Evolutionary conservation across 2,113 vertebrate species (phyloP).

Genomic region (Pachyramphus minor): DNA sequence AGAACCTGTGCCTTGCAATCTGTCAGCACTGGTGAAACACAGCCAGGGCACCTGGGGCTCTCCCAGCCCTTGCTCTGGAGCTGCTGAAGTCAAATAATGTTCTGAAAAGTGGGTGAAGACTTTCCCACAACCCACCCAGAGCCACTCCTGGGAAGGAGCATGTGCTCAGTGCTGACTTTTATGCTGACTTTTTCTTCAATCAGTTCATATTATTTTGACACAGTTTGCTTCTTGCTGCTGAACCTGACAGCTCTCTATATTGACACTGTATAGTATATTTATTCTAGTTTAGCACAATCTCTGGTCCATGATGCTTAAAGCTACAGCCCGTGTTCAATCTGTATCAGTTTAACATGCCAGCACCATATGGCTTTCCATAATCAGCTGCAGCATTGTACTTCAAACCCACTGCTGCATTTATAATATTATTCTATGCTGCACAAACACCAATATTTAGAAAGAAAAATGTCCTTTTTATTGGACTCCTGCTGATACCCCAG

Average conservation of each 20-base stretch:
- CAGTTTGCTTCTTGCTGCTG: background rate
- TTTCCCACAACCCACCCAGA: fast-evolving
- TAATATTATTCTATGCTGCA: constrained; percentile 39
- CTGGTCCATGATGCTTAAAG: constrained; percentile 3
- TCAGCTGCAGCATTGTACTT: constrained; percentile 57
- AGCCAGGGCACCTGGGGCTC: background rate
- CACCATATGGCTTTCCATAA: constrained; percentile 55
- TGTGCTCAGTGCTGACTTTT: background rate
- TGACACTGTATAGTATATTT: constrained; percentile 7
- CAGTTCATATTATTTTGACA: background rate
- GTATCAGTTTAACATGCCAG: constrained; percentile 51
- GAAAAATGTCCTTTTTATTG: constrained; percentile 67
- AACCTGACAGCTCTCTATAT: background rate
- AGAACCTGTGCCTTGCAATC: background rate
- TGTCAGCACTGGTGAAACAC: background rate
- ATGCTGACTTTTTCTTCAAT: background rate
- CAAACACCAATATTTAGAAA: constrained; percentile 57
- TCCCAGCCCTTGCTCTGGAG: background rate
- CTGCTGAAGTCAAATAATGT: background rate
- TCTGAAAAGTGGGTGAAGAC: background rate
- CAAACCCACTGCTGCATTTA: constrained; percentile 58
- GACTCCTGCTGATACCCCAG: constrained; percentile 63
- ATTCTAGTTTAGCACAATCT: background rate
- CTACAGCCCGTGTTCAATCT: constrained; percentile 18
- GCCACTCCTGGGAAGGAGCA: background rate